A percentile compares a stretch with the other conserved stretches of the same genome.
These are phyloP conservation scores for Pampus argenteus DNA, from an alignment of 2,797 vertebrate genomes.

Conservation along the genomic window DNA sequence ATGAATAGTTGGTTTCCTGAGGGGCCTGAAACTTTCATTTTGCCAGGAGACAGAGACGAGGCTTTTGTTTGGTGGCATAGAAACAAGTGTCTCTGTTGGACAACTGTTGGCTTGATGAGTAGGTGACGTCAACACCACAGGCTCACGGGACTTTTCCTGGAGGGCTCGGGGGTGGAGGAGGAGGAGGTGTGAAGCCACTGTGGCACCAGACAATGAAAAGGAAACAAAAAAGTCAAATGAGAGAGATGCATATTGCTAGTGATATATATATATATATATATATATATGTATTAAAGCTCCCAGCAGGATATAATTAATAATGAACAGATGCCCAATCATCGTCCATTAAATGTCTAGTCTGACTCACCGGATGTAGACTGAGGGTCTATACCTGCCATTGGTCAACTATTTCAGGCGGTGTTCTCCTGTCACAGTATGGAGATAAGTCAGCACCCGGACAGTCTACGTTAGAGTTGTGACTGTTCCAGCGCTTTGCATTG, in stretches of 20 bases:
- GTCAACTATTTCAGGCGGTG: too few species aligned
- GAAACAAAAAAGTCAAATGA: slow-evolving; percentile 6
- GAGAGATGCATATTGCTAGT: background rate
- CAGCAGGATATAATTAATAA: background rate
- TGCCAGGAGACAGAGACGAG: slow-evolving; percentile 60
- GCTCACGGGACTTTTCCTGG: slow-evolving; percentile 59
- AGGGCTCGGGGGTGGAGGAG: slow-evolving; percentile 46
- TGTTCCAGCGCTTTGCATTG: too few species aligned
- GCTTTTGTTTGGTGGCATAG: slow-evolving; percentile 63
- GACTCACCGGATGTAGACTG: too few species aligned
- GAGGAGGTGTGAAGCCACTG: slow-evolving; percentile 56
- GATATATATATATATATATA: background rate
- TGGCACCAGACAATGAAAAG: slow-evolving; percentile 39
- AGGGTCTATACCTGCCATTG: too few species aligned
- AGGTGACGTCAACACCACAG: slow-evolving; percentile 56
- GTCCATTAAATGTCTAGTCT: background rate
- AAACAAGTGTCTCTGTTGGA: slow-evolving; percentile 63
- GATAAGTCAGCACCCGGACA: too few species aligned
- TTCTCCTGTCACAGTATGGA: too few species aligned
- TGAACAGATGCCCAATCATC: background rate
- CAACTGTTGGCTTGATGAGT: slow-evolving; percentile 48
- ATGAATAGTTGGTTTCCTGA: slow-evolving; percentile 58
- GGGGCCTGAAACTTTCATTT: slow-evolving; percentile 50
- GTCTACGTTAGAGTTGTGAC: too few species aligned
- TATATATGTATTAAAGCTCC: background rate